Evolutionary conservation across 2,113 vertebrate species (phyloP).

Genomic region (Platanista minor): DNA sequence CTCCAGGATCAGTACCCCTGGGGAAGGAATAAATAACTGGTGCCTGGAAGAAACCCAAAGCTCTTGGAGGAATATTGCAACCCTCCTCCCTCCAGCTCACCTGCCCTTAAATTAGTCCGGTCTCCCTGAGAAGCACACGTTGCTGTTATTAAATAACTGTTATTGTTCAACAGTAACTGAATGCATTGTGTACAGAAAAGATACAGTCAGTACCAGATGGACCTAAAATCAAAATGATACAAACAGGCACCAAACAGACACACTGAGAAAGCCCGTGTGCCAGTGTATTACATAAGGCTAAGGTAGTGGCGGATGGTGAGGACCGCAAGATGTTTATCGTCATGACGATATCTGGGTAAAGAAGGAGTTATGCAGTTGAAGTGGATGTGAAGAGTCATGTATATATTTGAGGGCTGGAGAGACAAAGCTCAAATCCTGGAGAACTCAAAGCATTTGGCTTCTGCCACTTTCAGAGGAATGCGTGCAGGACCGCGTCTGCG

Average conservation of each 20-base stretch:
- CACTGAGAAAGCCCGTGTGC: not conserved
- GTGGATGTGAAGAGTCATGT: not conserved
- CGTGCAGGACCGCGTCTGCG: fast-evolving
- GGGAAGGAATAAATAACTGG: not conserved
- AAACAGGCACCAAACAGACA: slow-evolving; percentile 45
- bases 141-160: slow-evolving; percentile 14
- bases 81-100: not conserved
- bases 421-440: not conserved
- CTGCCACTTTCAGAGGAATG: not conserved
- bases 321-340: not conserved
- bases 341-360: not conserved
- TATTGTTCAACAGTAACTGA: slow-evolving; percentile 42
- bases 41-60: not conserved
- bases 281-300: not conserved
- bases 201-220: slow-evolving; percentile 61
- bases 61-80: not conserved
- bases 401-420: not conserved
- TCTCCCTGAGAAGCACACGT: not conserved
- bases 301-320: not conserved
- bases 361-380: not conserved
- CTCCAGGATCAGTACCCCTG: not conserved
- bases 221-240: slow-evolving; percentile 41
- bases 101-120: not conserved
- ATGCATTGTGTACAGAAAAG: slow-evolving; percentile 53
- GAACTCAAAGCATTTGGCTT: not conserved